phyloP scores from a whole-genome alignment of 2,888 invertebrate genomes.

The Nysson spinosus region DNA sequence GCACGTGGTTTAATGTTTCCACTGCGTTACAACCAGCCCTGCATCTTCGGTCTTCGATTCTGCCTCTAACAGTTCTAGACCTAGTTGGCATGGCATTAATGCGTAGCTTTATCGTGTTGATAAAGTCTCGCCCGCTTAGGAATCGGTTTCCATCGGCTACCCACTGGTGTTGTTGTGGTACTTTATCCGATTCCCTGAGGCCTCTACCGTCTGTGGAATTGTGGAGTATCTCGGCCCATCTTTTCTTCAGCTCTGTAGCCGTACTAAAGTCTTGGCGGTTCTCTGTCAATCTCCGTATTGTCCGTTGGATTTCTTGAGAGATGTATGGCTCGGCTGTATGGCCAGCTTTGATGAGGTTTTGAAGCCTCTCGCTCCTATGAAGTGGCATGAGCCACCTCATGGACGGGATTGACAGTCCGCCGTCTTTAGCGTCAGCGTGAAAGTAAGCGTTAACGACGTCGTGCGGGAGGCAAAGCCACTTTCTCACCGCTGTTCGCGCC shows the following conservation, averaged over 20 bases:
- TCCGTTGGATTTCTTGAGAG: conserved; percentile 11
- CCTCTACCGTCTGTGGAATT: background rate
- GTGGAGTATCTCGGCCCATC: background rate
- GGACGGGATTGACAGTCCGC: conserved; percentile 44
- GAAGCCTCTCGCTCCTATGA: background rate
- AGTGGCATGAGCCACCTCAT: conserved; percentile 23
- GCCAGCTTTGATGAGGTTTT: background rate
- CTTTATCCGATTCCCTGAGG: background rate
- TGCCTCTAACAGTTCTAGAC: background rate
- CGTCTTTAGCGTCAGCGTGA: conserved; percentile 61
- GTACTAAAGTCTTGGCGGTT: background rate
- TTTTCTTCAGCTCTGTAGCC: background rate
- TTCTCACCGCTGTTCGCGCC: conserved; percentile 60
- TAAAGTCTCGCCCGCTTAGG: background rate
- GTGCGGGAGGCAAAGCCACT: conserved; percentile 65
- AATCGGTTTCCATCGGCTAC: background rate
- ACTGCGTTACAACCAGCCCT: background rate
- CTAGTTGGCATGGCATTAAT: background rate
- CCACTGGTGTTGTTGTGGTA: background rate
- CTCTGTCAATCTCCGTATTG: background rate
- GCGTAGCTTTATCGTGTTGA: background rate
- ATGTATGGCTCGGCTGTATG: background rate
- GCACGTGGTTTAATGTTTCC: background rate
- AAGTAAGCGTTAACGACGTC: conserved; percentile 67
- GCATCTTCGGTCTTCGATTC: background rate